Percentiles rank a stretch among this genome's conserved stretches.
phyloP scores from a whole-genome alignment of 92 coral and sea anemone genomes.

The Muricea muricata region DNA sequence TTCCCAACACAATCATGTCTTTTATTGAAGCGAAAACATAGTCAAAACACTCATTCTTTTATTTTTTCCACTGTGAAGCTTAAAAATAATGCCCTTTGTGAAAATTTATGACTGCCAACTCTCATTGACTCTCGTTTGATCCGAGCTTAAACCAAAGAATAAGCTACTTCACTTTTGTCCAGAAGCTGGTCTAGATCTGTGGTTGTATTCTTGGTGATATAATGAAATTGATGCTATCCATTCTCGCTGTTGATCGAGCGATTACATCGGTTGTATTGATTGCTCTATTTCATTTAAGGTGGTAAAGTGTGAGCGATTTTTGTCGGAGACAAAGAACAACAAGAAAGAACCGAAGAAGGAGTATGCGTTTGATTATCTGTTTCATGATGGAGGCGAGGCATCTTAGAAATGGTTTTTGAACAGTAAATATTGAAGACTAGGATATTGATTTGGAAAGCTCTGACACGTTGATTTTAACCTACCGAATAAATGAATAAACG shows the following conservation, averaged over 20 bases:
- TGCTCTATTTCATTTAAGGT: neutral
- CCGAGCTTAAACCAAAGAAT: too few relatives aligned
- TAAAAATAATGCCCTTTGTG: too few relatives aligned
- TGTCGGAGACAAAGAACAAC: slow-evolving; percentile 26
- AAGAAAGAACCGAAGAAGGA: slow-evolving; percentile 8
- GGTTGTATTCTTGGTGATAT: too few relatives aligned
- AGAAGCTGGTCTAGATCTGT: too few relatives aligned
- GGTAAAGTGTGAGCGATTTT: slow-evolving; percentile 23
- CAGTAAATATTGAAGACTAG: neutral
- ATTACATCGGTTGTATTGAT: neutral
- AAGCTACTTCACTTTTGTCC: too few relatives aligned
- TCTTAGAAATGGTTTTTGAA: neutral
- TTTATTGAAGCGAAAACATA: too few relatives aligned
- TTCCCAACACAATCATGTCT: too few relatives aligned
- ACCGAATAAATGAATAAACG: neutral
- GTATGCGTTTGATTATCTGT: slow-evolving; percentile 36
- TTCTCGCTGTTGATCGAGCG: neutral
- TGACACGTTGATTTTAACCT: neutral
- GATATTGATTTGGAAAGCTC: neutral
- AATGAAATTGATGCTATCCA: neutral
- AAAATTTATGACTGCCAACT: too few relatives aligned
- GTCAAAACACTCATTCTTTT: too few relatives aligned
- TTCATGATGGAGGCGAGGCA: neutral
- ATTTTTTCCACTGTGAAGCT: too few relatives aligned
- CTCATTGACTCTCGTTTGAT: too few relatives aligned